phyloP scores from a whole-genome alignment of 2,113 vertebrate species.

The Aegotheles bennettii region DNA sequence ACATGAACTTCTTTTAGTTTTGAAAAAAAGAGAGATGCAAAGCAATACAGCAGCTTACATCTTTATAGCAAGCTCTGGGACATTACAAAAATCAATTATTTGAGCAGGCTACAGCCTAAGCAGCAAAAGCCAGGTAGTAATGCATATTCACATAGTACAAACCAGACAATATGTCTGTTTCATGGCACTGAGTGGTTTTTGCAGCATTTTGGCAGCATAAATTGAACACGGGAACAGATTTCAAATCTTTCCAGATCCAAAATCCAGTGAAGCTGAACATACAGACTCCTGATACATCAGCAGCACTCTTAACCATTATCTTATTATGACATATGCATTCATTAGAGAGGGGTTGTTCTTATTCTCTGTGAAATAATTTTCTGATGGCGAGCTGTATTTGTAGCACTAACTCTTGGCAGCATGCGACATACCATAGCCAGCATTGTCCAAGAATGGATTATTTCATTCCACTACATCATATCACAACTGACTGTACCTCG shows the following conservation, averaged over 20 bases:
- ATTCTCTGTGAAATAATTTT: not conserved
- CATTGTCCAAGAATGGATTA: slow-evolving; percentile 40
- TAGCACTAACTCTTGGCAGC: not conserved
- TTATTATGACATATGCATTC: not conserved
- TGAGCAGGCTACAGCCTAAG: not conserved
- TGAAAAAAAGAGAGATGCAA: not conserved
- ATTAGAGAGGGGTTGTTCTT: not conserved
- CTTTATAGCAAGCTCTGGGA: not conserved
- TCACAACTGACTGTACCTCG: slow-evolving; percentile 33
- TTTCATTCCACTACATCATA: slow-evolving; percentile 52
- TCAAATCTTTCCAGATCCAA: slow-evolving; percentile 26
- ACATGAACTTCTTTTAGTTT: not conserved
- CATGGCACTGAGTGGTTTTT: not conserved
- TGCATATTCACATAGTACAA: not conserved
- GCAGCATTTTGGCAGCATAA: not conserved
- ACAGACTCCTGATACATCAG: not conserved
- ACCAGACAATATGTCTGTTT: not conserved
- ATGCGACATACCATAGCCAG: not conserved
- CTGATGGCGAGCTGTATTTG: not conserved
- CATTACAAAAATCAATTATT: not conserved
- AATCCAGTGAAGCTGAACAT: not conserved
- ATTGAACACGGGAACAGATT: not conserved
- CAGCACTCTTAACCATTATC: slow-evolving; percentile 9
- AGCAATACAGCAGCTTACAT: not conserved
- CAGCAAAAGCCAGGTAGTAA: not conserved